Evolutionary conservation across 2,113 vertebrate species (phyloP).

Genomic region (Perca schrenkii): DNA sequence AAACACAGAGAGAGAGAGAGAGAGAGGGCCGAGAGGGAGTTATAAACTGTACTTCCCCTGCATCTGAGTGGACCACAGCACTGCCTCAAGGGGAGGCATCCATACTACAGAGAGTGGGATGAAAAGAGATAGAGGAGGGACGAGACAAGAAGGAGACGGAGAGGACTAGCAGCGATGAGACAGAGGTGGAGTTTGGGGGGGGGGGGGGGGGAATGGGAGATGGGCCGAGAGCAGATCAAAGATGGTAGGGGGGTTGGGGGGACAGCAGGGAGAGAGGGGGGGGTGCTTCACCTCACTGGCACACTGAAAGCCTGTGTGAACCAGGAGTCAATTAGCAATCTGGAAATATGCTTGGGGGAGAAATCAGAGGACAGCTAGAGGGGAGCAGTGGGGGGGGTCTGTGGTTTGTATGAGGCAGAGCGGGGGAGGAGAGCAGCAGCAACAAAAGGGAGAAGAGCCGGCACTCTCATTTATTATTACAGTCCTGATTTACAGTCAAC

Average conservation of each 20-base stretch:
- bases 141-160: neutral
- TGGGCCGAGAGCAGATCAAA: constrained; percentile 35
- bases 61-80: constrained; percentile 52
- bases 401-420: constrained; percentile 1
- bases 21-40: constrained; percentile 10
- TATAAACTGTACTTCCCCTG: constrained; percentile 47
- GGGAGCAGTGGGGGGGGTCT: neutral
- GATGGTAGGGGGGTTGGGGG: constrained; percentile 18
- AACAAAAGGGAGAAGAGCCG: constrained; percentile 68
- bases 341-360: constrained; percentile 76
- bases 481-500: constrained; percentile 71
- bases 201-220: neutral
- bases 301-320: constrained; percentile 64
- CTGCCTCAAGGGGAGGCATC: constrained; percentile 47
- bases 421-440: constrained; percentile 38
- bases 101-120: constrained; percentile 15
- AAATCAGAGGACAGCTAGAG: constrained; percentile 63
- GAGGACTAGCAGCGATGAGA: constrained; percentile 8
- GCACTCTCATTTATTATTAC: constrained; percentile 72
- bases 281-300: constrained; percentile 25
- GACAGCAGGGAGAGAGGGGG: neutral
- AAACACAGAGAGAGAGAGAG: constrained; percentile 36
- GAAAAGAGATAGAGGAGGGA: neutral
- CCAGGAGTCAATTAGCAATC: constrained; percentile 82
- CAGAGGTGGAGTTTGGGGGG: neutral